Evolutionary conservation across 1,140 invertebrate genomes (phyloP), one percentile per base, ranked within the genome.

Genomic region (Pantala flavescens): DNA sequence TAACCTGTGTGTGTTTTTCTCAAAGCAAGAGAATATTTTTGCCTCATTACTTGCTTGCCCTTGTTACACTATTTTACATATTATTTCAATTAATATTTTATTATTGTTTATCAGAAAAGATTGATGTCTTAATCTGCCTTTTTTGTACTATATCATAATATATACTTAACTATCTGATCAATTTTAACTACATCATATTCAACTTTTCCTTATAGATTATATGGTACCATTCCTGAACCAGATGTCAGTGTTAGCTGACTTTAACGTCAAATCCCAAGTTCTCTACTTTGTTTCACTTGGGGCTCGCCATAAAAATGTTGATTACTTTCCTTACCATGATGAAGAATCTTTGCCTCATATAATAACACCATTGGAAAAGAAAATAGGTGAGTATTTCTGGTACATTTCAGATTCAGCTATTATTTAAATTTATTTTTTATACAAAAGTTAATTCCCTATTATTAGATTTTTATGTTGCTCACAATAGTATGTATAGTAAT

Each of bases 351-450:
- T 93, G 78, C 88, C 90, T 63, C 86, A 90, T 76, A 83, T 93
- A 70, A 88, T 93, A 71, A 95, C 94, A 14, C 90, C 91, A 0
- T 85, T 96, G 76, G 94, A 96, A 79, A 91, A 90, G 76, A 94
- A 95, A 84, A 82, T 95, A 24, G 93, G 90, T 87, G 76, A 78
- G 73, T 63, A 21, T 49, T 28, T 21, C 21, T 75, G 71, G 23
- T 70, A 74, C 70, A 16, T 49, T 49, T 49, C 9, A n/a, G n/a
- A n/a, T n/a, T n/a, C n/a, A n/a, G n/a, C n/a, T n/a, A n/a, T n/a
- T n/a, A n/a, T n/a, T n/a, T n/a, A n/a, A n/a, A n/a, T n/a, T n/a
- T n/a, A n/a, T n/a, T n/a, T n/a, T n/a, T n/a, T n/a, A n/a, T n/a
- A n/a, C n/a, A n/a, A n/a, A n/a, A n/a, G n/a, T n/a, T n/a, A n/a